Evolutionary conservation across 2,888 invertebrate species (phyloP), one percentile per base, ranked within the genome.

Genomic region (Dicranocentrus wangi): DNA sequence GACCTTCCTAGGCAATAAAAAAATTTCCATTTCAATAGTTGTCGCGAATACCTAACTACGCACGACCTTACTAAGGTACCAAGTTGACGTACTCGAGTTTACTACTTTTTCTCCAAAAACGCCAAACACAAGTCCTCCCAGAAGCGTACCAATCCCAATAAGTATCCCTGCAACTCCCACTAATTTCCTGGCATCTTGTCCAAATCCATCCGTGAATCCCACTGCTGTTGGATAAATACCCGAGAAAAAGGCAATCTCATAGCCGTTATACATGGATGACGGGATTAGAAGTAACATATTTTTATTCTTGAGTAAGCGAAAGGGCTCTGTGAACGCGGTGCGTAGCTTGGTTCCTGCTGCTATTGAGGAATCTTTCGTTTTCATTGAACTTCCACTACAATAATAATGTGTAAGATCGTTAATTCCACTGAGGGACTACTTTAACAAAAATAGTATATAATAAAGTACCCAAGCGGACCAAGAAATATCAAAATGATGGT

Each of bases 141-240:
- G 88, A 1, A 98, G 96, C 90, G 98, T 98, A 72, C 99, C 99
- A 83, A 95, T 88, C 42, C 99, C 99, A 86, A 98, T 95, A 87
- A 95, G 94, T 82, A 99, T 97, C 0, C 98, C 98, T 0, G 95
- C 95, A 5, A 99, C 90, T 0, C 98, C 98, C 27, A 98, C 93
- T 19, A 97, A 91, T 85, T 94, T 93, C 88, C 97, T 97, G 0
- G 93, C 93, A 69, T 93, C 92, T 7, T 92, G 91, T 0, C 94
- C 94, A 88, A 98, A 93, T 3, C 91, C 89, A 70, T 91, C 88
- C 0, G 97, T 98, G 88, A 95, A 95, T 23, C 77, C 84, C 84
- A 99, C 93, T 86, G 95, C 93, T 0, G 97, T 92, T 39, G 97
- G 95, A 90, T 98, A 99, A 1, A 99, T 97, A 0, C 97, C 97